Evolutionary conservation across 2,888 invertebrate genomes (phyloP).

Genomic region (Harpalus rubripes): DNA sequence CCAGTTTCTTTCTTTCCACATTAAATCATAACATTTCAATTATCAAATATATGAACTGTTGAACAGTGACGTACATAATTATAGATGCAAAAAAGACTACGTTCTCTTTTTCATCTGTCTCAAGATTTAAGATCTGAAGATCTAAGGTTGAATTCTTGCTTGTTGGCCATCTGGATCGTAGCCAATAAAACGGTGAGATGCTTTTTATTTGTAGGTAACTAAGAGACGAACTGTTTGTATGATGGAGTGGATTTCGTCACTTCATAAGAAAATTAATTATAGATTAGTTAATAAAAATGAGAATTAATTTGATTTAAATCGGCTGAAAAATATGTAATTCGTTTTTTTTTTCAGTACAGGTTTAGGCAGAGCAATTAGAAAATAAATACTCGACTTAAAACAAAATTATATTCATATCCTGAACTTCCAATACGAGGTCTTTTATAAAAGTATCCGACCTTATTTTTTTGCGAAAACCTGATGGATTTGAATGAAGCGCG

Average conservation of each 20-base stretch:
- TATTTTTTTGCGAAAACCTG: too few relatives aligned
- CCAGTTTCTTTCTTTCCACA: not conserved
- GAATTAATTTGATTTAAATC: too few relatives aligned
- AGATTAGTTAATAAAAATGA: too few relatives aligned
- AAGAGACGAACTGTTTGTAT: not conserved
- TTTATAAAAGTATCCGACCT: too few relatives aligned
- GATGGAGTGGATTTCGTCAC: not conserved
- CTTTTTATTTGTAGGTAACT: not conserved
- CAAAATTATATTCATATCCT: too few relatives aligned
- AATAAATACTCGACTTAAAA: too few relatives aligned
- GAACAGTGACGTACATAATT: not conserved
- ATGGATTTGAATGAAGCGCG: too few relatives aligned
- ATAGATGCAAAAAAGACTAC: not conserved
- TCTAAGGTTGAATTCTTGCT: slow-evolving; percentile 33
- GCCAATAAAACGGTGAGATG: not conserved
- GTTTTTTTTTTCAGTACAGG: too few relatives aligned
- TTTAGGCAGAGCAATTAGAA: too few relatives aligned
- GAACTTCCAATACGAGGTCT: too few relatives aligned
- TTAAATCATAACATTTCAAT: not conserved
- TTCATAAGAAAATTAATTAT: too few relatives aligned
- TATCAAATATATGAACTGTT: not conserved
- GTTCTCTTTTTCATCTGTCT: not conserved
- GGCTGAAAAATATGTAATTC: too few relatives aligned
- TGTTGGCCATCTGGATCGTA: slow-evolving; percentile 20
- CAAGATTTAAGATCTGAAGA: not conserved